phyloP scores from a whole-genome alignment of 2,113 vertebrate genomes.

The Labrus mixtus region DNA sequence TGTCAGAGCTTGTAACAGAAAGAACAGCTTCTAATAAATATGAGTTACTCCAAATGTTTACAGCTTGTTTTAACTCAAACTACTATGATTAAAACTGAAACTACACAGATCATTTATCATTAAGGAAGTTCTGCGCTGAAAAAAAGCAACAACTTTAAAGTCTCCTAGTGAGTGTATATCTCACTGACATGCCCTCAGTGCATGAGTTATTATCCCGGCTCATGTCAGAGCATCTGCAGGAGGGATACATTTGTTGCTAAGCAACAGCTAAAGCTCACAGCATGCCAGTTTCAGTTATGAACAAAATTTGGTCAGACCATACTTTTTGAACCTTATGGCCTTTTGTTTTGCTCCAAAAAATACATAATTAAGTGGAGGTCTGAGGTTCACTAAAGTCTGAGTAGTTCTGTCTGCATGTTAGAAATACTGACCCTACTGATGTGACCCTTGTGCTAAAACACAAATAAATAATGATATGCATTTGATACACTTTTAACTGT shows the following conservation, averaged over 20 bases:
- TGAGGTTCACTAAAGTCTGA: not conserved
- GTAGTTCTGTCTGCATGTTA: not conserved
- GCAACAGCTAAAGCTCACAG: slow-evolving; percentile 72
- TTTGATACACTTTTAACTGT: not conserved
- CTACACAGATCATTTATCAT: slow-evolving; percentile 44
- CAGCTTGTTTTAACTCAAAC: slow-evolving; percentile 9
- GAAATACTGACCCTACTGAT: no score
- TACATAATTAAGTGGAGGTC: not conserved
- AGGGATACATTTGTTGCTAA: slow-evolving; percentile 76
- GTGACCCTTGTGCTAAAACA: not conserved
- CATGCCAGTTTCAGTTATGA: slow-evolving; percentile 56
- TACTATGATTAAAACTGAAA: slow-evolving; percentile 13
- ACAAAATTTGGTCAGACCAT: slow-evolving; percentile 36
- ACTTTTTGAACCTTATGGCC: slow-evolving; percentile 28
- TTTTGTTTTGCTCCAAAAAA: slow-evolving; percentile 23
- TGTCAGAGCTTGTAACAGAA: not conserved
- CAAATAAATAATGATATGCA: not conserved
- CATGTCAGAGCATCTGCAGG: slow-evolving; percentile 72
- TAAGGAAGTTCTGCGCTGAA: slow-evolving; percentile 30
- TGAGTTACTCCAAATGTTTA: slow-evolving; percentile 4
- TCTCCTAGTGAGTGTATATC: slow-evolving; percentile 52
- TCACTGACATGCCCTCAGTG: slow-evolving; percentile 61
- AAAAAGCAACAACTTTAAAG: slow-evolving; percentile 25
- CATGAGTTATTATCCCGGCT: slow-evolving; percentile 66
- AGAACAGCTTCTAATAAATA: slow-evolving; percentile 11